Conservation (phyloP, 1,140 invertebrate species). For the Gonioctena quinquepunctata region DNA sequence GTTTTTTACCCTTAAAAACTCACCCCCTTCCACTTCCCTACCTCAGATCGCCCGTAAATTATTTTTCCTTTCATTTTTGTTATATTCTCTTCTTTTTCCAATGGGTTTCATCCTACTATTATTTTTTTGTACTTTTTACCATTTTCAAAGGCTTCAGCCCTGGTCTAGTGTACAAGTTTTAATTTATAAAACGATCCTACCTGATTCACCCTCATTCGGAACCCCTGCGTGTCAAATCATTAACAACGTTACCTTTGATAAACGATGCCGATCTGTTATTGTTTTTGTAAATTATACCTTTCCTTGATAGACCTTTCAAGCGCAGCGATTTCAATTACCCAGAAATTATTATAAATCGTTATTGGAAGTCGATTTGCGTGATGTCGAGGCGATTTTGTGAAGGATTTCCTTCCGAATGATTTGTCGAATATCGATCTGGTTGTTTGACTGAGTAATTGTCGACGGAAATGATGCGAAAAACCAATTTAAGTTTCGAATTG, state of each 20-base stretch:
- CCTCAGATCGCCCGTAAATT: no score
- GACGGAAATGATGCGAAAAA: background rate
- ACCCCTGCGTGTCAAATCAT: background rate
- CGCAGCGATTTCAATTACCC: background rate
- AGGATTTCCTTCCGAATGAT: background rate
- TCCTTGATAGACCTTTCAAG: background rate
- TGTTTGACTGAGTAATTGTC: background rate
- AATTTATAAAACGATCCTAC: background rate
- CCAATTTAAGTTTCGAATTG: background rate
- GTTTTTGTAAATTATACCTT: background rate
- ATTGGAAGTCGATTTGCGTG: background rate
- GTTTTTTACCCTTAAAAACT: no score
- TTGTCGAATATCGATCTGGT: background rate
- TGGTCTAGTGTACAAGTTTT: no score
- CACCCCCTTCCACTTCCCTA: no score
- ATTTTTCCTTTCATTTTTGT: no score
- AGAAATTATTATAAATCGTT: background rate
- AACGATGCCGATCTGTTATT: background rate
- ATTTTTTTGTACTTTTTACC: no score
- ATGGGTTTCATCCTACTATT: no score
- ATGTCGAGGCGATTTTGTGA: background rate
- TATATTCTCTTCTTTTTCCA: no score
- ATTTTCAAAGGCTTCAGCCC: no score
- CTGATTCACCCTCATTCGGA: background rate
- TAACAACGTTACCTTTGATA: background rate